Percentiles rank a stretch among this genome's conserved stretches.
Evolutionary conservation across 2,113 vertebrate species (phyloP).

Genomic region (Tupaia tana): DNA sequence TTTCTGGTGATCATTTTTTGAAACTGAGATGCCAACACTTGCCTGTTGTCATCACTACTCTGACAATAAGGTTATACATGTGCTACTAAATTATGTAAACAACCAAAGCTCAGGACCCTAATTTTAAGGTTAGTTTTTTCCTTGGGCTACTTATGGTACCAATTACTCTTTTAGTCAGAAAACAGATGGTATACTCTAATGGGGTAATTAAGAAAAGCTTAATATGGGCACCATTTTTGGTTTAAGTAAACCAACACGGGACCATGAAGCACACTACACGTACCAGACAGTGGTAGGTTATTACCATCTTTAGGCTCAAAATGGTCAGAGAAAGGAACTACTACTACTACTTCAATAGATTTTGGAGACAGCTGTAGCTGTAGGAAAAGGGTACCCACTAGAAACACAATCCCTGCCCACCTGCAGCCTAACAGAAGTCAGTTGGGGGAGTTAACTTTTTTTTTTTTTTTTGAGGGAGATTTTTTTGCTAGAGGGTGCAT

Average conservation of each 20-base stretch:
- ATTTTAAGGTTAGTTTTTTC: slow-evolving; percentile 50
- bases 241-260: slow-evolving; percentile 29
- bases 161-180: slow-evolving; percentile 61
- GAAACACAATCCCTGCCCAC: background rate
- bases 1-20: background rate
- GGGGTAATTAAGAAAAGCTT: slow-evolving; percentile 48
- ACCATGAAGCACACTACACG: background rate
- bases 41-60: background rate
- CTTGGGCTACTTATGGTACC: slow-evolving; percentile 48
- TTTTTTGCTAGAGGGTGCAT: too few relatives aligned
- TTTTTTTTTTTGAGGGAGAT: background rate
- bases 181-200: slow-evolving; percentile 58
- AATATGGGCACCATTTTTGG: slow-evolving; percentile 24
- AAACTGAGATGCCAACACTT: background rate
- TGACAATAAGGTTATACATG: background rate
- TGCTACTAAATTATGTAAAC: slow-evolving; percentile 46
- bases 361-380: background rate
- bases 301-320: background rate
- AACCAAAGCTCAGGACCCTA: slow-evolving; percentile 11
- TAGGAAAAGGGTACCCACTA: background rate
- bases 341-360: background rate
- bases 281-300: background rate
- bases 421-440: background rate
- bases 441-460: background rate
- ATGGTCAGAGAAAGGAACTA: background rate